Evolutionary conservation across 2,888 invertebrate species (phyloP), one percentile per base, ranked within the genome.

Genomic region (Spodoptera littoralis): DNA sequence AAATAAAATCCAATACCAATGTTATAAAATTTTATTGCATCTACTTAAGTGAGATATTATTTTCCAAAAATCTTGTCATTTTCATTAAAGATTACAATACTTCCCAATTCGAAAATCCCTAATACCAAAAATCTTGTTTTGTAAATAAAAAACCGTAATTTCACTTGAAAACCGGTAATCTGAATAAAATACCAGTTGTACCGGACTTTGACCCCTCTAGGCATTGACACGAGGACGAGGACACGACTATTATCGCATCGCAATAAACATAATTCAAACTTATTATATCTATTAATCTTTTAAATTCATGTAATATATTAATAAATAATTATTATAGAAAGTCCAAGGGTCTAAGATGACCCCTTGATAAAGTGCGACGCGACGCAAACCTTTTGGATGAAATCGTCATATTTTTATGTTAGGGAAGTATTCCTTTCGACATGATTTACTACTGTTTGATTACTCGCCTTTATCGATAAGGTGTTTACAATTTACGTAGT

Each of bases 201-300:
- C 50, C 67, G 79, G 79, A 76, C 64, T 81, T 81, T 79, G 70
- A 79, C 77, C 65, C 54, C 52, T 54, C 46, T 46, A 60, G 52
- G 36, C 50, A 51, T 53, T 51, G 46, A 54, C 47, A 51, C 45
- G 48, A 59, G 49, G 50, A 63, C 59, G 53, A 53, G 66, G 66
- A 52, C 36, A 36, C 36, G 36, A 36, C 36, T 73, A 52, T 60
- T 64, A 78, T 66, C 59, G 60, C 64, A 67, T 46, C 36, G 8
- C 41, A 60, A 72, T 76, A 76, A 61, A 49, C 24, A 54, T 6
- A 42, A 36, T 36, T 36, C 36, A 24, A 54, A 59, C 9, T 59
- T 18, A 57, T 41, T 59, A n/a, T n/a, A 64, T 47, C 53, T 36
- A 62, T 46, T 55, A 52, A 65, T 67, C 43, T 22, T 12, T 42